phyloP scores from a whole-genome alignment of 2,888 invertebrate species.

The Dione vanillae region DNA sequence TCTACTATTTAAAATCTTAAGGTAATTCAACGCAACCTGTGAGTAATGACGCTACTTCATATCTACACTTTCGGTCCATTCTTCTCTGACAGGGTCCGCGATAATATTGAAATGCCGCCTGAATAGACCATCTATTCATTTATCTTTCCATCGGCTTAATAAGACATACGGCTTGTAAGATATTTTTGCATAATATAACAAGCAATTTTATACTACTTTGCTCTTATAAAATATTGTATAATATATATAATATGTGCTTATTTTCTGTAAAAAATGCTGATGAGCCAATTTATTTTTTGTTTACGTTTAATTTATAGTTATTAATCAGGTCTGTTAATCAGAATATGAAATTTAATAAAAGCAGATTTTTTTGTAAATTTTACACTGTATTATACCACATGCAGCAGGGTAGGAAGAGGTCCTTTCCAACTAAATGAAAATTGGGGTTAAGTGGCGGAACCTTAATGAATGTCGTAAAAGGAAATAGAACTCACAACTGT shows the following conservation, averaged over 20 bases:
- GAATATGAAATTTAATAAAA: too few species aligned
- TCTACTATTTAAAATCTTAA: conserved; percentile 24
- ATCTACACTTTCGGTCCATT: conserved; percentile 65
- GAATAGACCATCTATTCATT: conserved; percentile 67
- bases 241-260: not conserved
- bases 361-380: too few species aligned
- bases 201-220: not conserved
- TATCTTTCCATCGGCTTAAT: conserved; percentile 61
- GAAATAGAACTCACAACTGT: too few species aligned
- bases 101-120: conserved; percentile 76
- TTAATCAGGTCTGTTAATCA: too few species aligned
- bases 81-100: conserved; percentile 75
- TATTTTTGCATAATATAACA: not conserved
- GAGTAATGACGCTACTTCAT: conserved; percentile 71
- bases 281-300: not conserved
- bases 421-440: too few species aligned
- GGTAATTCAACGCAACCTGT: conserved; percentile 42
- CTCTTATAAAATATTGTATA: not conserved
- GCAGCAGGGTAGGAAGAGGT: too few species aligned
- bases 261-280: not conserved
- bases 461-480: too few species aligned
- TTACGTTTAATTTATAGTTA: too few species aligned
- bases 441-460: too few species aligned
- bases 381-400: too few species aligned
- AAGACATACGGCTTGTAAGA: conserved; percentile 52